phyloP scores from a whole-genome alignment of 2,888 invertebrate genomes.

The Perizoma flavofasciatum region DNA sequence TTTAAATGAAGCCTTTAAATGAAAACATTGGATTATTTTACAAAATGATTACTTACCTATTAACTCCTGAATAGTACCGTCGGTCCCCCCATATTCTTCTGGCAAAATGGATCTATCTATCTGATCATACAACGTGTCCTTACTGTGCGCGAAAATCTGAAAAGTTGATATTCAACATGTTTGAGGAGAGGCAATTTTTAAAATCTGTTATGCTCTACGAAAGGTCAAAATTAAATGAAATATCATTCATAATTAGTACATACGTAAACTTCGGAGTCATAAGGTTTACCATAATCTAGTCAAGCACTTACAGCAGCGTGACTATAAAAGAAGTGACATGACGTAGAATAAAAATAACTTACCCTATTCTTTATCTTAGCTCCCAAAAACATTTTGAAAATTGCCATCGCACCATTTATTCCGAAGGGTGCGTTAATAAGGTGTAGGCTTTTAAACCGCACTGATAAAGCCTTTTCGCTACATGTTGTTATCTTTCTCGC shows the following conservation, averaged over 20 bases:
- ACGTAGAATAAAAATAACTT: slow-evolving; percentile 6
- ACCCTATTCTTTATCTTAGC: slow-evolving; percentile 35
- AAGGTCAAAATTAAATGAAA: too few relatives aligned
- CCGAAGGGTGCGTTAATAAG: slow-evolving; percentile 31
- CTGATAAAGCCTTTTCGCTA: slow-evolving; percentile 33
- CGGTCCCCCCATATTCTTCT: slow-evolving; percentile 37
- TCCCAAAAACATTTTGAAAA: slow-evolving; percentile 37
- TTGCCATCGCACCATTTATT: slow-evolving; percentile 20
- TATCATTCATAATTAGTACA: too few relatives aligned
- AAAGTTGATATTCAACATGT: slow-evolving; percentile 4
- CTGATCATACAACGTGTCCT: slow-evolving; percentile 29
- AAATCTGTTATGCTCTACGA: too few relatives aligned
- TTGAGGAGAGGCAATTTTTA: too few relatives aligned
- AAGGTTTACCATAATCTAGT: too few relatives aligned
- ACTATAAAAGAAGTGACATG: too few relatives aligned
- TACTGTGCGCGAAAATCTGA: slow-evolving; percentile 29
- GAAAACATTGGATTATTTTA: too few relatives aligned
- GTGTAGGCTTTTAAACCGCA: slow-evolving; percentile 36
- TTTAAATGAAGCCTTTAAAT: too few relatives aligned
- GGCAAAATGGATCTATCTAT: slow-evolving; percentile 33
- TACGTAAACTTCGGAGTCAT: too few relatives aligned
- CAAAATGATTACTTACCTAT: slow-evolving; percentile 23
- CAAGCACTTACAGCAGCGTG: too few relatives aligned
- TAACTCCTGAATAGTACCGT: slow-evolving; percentile 32
- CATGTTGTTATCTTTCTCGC: slow-evolving; percentile 27